phyloP scores from a whole-genome alignment of 2,797 vertebrate species.

The Trematomus bernacchii region DNA sequence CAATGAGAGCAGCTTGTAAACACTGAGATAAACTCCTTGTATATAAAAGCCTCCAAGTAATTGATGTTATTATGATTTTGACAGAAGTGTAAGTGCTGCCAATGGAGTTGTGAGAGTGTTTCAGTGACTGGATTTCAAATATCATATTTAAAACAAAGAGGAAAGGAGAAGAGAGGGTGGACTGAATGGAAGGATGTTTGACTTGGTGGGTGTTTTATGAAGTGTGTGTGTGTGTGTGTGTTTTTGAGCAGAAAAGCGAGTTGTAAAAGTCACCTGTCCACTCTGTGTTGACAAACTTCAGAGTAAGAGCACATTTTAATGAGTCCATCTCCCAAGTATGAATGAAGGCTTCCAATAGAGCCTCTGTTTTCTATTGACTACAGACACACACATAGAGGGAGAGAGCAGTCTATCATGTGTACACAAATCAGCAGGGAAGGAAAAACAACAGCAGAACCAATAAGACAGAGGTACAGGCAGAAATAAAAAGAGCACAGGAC shows the following conservation, averaged over 20 bases:
- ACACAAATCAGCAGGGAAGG: slow-evolving; percentile 8
- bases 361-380: slow-evolving; percentile 47
- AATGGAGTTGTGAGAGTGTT: slow-evolving; percentile 10
- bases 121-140: slow-evolving; percentile 43
- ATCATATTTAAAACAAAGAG: slow-evolving; percentile 35
- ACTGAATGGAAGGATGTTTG: slow-evolving; percentile 13
- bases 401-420: not conserved
- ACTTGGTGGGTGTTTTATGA: not conserved
- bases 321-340: slow-evolving; percentile 63
- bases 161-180: slow-evolving; percentile 28
- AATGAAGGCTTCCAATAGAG: slow-evolving; percentile 64
- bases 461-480: not conserved
- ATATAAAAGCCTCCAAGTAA: slow-evolving; percentile 27
- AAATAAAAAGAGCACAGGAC: slow-evolving; percentile 12
- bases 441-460: not conserved
- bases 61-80: slow-evolving; percentile 31
- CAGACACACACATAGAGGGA: slow-evolving; percentile 1
- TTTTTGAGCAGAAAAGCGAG: slow-evolving; percentile 25
- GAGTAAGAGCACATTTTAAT: slow-evolving; percentile 18
- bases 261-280: slow-evolving; percentile 23
- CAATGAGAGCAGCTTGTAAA: slow-evolving; percentile 43
- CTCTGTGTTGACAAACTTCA: slow-evolving; percentile 33
- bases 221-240: too few species aligned
- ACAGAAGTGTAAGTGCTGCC: not conserved
- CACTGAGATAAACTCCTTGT: slow-evolving; percentile 39